phyloP scores from a whole-genome alignment of 2,113 vertebrate genomes.

The Phylloscopus trochiloides region DNA sequence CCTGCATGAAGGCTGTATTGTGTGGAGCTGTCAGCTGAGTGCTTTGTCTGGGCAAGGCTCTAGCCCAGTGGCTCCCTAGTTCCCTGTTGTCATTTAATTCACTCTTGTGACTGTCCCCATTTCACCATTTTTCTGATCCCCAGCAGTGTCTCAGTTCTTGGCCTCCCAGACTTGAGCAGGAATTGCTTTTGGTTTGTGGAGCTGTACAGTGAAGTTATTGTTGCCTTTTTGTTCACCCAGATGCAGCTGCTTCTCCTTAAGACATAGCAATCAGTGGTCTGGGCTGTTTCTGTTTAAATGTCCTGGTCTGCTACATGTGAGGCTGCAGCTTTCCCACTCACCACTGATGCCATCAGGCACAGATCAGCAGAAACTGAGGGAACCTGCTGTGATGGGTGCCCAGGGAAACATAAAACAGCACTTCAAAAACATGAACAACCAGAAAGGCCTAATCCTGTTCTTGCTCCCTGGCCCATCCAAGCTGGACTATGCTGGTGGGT shows the following conservation, averaged over 20 bases:
- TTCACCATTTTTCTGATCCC: neutral
- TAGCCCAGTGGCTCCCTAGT: neutral
- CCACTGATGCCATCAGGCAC: accelerated
- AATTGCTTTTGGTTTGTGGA: neutral
- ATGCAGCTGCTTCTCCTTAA: neutral
- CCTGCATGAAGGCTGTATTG: neutral
- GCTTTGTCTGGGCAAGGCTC: neutral
- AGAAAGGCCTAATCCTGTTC: neutral
- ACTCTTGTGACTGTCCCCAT: neutral
- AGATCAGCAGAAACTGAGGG: neutral
- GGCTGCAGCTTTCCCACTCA: neutral
- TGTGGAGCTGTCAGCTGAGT: neutral
- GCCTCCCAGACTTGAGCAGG: neutral
- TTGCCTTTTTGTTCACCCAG: neutral
- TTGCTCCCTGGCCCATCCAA: neutral
- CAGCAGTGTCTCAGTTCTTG: neutral
- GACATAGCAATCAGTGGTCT: neutral
- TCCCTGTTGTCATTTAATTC: neutral
- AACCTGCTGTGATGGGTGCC: neutral
- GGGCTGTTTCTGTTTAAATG: neutral
- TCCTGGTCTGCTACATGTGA: neutral
- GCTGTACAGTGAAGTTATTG: neutral
- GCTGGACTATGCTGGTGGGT: accelerated
- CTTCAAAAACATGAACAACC: accelerated
- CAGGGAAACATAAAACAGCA: neutral